Evolutionary conservation across 2,888 invertebrate species (phyloP).

Genomic region (Clistopyga incitator): DNA sequence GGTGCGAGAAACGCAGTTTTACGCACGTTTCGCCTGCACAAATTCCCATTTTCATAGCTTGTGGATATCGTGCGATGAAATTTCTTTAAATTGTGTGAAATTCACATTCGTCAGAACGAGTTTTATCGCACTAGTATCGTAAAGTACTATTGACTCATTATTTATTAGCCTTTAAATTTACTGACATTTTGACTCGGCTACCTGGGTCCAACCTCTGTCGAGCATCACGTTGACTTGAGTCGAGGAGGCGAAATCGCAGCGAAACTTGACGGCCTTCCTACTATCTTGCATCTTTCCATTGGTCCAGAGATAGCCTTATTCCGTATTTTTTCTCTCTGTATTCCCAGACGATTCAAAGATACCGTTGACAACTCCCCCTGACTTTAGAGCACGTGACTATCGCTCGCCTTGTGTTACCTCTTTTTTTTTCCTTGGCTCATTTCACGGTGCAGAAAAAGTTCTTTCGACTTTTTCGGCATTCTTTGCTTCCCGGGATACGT

Average conservation of each 20-base stretch:
- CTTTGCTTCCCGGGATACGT: conserved; percentile 29
- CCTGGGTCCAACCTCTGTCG: conserved; percentile 79
- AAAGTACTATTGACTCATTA: no score
- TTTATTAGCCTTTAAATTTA: neutral
- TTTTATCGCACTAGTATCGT: no score
- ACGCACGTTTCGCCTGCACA: no score
- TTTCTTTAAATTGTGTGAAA: no score
- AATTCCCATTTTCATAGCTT: no score
- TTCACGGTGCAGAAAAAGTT: conserved; percentile 36
- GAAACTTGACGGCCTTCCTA: conserved; percentile 75
- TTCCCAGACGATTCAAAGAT: neutral
- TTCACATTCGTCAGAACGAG: no score
- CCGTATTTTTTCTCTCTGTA: neutral
- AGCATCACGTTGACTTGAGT: conserved; percentile 77
- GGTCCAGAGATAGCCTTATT: neutral
- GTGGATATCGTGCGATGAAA: no score
- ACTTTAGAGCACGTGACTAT: neutral
- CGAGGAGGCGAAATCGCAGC: conserved; percentile 76
- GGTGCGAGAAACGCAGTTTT: no score
- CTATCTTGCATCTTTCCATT: conserved; percentile 25
- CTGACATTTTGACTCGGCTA: conserved; percentile 57
- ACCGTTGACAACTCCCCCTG: neutral
- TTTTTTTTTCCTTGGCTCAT: conserved; percentile 16
- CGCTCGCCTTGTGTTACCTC: neutral
- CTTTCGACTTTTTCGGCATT: conserved; percentile 23